Conservation (phyloP, 1,140 invertebrate species). For the Microvelia longipes region DNA sequence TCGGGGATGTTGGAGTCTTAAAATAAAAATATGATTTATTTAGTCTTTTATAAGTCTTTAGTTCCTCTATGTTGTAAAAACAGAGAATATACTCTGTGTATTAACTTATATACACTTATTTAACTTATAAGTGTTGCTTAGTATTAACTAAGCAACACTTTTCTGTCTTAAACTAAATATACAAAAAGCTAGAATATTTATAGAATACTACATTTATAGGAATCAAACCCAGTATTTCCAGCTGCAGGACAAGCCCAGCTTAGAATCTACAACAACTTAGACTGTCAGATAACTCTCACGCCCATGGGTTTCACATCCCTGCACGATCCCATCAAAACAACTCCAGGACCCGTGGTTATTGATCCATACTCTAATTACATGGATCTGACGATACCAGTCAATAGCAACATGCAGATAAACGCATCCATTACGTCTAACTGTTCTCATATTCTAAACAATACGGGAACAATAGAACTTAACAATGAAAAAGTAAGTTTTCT, state of each 20-base stretch:
- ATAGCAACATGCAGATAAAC: not conserved
- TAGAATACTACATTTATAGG: constrained; percentile 27
- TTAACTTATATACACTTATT: no score
- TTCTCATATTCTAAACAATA: not conserved
- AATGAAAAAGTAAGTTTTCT: not conserved
- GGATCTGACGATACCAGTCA: not conserved
- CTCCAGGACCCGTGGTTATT: not conserved
- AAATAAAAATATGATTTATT: no score
- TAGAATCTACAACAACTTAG: constrained; percentile 49
- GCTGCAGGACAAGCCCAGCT: constrained; percentile 41
- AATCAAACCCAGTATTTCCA: constrained; percentile 48
- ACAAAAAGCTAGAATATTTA: not conserved
- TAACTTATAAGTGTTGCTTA: not conserved
- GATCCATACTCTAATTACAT: not conserved
- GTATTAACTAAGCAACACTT: not conserved
- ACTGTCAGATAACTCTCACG: constrained; percentile 25
- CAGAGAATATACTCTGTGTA: no score
- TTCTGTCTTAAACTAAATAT: not conserved
- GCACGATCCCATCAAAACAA: not conserved
- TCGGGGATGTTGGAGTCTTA: no score
- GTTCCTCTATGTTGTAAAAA: no score
- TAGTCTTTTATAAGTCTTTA: no score
- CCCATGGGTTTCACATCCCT: not conserved
- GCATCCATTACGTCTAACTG: not conserved
- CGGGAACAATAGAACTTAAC: not conserved